Evolutionary conservation across 2,113 vertebrate genomes (phyloP).

Genomic region (Parotia lawesii): DNA sequence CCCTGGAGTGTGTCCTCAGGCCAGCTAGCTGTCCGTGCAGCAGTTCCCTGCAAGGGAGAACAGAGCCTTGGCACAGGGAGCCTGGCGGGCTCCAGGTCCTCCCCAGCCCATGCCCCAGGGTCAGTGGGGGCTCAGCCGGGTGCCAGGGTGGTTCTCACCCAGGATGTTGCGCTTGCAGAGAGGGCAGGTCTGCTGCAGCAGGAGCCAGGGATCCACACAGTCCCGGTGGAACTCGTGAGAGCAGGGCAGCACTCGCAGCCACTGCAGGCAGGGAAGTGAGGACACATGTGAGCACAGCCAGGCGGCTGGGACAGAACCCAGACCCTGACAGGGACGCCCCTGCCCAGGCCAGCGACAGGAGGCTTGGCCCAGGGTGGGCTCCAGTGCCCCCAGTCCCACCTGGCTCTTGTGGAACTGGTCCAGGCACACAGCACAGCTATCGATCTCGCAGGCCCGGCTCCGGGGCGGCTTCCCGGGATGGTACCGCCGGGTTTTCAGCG

Average conservation of each 20-base stretch:
- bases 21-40: slow-evolving; percentile 16
- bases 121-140: rapidly evolving
- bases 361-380: background rate
- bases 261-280: slow-evolving; percentile 58
- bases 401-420: slow-evolving; percentile 91
- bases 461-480: slow-evolving; percentile 66
- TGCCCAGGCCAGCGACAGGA: rapidly evolving
- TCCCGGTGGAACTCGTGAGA: slow-evolving; percentile 92
- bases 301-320: background rate
- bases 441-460: slow-evolving; percentile 64
- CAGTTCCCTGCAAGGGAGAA: slow-evolving; percentile 32
- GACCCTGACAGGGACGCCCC: background rate
- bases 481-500: slow-evolving; percentile 83
- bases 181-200: slow-evolving; percentile 92
- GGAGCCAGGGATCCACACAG: slow-evolving; percentile 92
- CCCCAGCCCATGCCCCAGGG: background rate
- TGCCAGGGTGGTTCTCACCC: slow-evolving; percentile 59
- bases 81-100: background rate
- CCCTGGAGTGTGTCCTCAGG: background rate
- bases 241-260: slow-evolving; percentile 90
- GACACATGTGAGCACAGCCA: rapidly evolving
- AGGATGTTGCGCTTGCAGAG: slow-evolving; percentile 92
- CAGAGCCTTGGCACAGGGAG: rapidly evolving
- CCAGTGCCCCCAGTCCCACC: slow-evolving; percentile 57
- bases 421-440: slow-evolving; percentile 89